Evolutionary conservation across 2,888 invertebrate species (phyloP).

Genomic region (Drosophila melanosoma): DNA sequence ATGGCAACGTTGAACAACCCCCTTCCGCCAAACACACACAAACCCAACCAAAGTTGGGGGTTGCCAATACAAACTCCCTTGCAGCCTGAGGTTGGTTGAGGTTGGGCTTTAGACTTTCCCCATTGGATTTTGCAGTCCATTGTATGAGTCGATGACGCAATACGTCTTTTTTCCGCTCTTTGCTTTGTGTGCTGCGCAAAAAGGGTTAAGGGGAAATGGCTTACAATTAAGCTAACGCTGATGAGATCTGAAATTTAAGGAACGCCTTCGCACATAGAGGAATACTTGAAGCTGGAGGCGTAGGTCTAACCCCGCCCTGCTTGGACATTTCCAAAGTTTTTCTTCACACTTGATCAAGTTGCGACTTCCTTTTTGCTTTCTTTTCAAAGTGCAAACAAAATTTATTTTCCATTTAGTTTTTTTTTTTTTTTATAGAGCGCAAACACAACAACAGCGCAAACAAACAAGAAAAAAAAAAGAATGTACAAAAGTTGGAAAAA

Average conservation of each 20-base stretch:
- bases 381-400: conserved; percentile 76
- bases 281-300: conserved; percentile 12
- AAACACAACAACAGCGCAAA: conserved; percentile 51
- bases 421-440: conserved; percentile 57
- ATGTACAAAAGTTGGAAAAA: conserved; percentile 42
- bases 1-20: conserved; percentile 41
- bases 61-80: conserved; percentile 1
- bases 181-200: background rate
- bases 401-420: conserved; percentile 78
- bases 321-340: conserved; percentile 53
- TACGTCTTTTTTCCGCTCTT: conserved; percentile 38
- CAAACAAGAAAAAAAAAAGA: conserved; percentile 13
- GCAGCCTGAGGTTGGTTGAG: conserved; percentile 7
- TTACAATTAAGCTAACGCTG: conserved; percentile 53
- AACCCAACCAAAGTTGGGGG: background rate
- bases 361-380: conserved; percentile 65
- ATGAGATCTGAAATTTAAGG: conserved; percentile 1
- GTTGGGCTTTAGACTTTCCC: conserved; percentile 17
- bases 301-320: background rate
- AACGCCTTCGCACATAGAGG: background rate
- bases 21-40: conserved; percentile 2
- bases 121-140: conserved; percentile 38
- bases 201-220: conserved; percentile 64
- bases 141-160: conserved; percentile 63
- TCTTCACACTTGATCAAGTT: conserved; percentile 72